Evolutionary conservation across 2,113 vertebrate genomes (phyloP).

Genomic region (Eubucco bourcierii): DNA sequence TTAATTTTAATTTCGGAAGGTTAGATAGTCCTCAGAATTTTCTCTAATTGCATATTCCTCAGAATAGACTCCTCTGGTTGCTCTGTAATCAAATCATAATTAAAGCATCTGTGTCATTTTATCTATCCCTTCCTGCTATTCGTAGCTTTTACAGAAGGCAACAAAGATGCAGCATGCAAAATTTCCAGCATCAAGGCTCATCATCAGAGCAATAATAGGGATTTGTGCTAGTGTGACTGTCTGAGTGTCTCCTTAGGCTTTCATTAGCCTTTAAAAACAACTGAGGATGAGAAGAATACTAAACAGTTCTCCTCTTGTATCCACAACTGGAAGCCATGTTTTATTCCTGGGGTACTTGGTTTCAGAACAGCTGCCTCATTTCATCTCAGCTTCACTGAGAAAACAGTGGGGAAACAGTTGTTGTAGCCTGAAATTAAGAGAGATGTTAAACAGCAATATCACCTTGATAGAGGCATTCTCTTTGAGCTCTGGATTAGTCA

Average conservation of each 20-base stretch:
- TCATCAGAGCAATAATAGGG: background rate
- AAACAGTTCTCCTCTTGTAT: conserved; percentile 1
- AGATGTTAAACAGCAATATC: background rate
- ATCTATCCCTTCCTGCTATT: conserved; percentile 46
- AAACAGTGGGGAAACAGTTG: background rate
- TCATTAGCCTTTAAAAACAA: background rate
- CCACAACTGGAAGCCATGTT: background rate
- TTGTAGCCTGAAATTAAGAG: background rate
- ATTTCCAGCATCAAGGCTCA: background rate
- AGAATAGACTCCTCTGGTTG: conserved; percentile 51
- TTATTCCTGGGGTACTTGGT: background rate
- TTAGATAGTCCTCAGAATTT: conserved; percentile 49
- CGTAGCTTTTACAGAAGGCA: conserved; percentile 8
- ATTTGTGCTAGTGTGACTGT: background rate
- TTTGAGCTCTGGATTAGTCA: background rate
- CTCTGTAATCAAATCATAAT: conserved; percentile 66
- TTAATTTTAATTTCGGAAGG: conserved; percentile 58
- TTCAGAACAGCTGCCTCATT: background rate
- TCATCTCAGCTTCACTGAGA: background rate
- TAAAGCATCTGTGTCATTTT: conserved; percentile 59
- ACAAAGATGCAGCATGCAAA: conserved; percentile 14
- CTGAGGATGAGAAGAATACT: background rate
- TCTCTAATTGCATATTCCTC: conserved; percentile 48
- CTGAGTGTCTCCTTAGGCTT: conserved; percentile 2
- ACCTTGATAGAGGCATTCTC: background rate